A percentile compares a stretch with the other conserved stretches of the same genome.
Conservation (phyloP, 2,113 vertebrate genomes). For the Macrotis lagotis region DNA sequence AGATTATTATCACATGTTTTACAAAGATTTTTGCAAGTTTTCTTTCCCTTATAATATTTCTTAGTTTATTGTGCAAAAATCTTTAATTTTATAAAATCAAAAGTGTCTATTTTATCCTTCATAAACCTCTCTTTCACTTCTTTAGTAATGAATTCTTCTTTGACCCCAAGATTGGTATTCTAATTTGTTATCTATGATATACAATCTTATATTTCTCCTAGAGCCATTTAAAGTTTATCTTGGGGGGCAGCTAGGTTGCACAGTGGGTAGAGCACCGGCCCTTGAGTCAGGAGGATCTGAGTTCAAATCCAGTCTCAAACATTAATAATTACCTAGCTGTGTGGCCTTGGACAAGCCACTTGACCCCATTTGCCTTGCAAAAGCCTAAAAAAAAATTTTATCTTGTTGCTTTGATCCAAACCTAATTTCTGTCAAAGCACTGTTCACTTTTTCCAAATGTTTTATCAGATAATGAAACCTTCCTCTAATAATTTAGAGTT, state of each 20-base stretch:
- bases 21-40: neutral
- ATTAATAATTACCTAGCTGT: too few species aligned
- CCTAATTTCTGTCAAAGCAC: neutral
- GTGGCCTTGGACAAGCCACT: too few species aligned
- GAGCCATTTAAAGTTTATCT: neutral
- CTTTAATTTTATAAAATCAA: neutral
- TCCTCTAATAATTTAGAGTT: neutral
- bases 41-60: neutral
- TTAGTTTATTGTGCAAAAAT: neutral
- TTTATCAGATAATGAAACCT: neutral
- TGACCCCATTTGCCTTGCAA: too few species aligned
- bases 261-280: too few species aligned
- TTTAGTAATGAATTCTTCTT: neutral
- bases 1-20: neutral
- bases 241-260: too few species aligned
- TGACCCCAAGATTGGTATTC: neutral
- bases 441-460: neutral
- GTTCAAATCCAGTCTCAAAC: too few species aligned
- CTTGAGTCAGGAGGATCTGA: too few species aligned
- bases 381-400: too few species aligned
- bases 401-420: neutral
- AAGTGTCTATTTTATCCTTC: neutral
- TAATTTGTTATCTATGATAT: neutral
- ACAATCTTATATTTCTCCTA: neutral
- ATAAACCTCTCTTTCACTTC: neutral